These are phyloP conservation scores for Rynchops niger DNA, from an alignment of 2,113 vertebrate species.

Conservation along the genomic window DNA sequence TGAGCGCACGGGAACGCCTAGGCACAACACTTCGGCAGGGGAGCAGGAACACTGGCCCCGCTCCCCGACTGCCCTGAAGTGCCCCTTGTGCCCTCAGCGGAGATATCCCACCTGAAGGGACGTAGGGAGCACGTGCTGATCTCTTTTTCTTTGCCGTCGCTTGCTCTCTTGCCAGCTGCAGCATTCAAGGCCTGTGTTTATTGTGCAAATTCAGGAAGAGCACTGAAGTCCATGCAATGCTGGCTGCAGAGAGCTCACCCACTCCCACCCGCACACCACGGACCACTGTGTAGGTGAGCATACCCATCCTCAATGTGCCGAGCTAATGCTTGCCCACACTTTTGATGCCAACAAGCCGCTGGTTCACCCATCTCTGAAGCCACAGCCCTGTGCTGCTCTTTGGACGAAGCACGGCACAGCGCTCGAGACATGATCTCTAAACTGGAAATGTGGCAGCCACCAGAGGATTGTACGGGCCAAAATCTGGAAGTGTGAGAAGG, in stretches of 20 bases:
- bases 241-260: background rate
- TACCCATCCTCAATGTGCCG: fast-evolving
- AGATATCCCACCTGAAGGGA: background rate
- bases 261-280: fast-evolving
- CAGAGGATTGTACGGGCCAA: background rate
- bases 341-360: background rate
- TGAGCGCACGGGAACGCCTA: fast-evolving
- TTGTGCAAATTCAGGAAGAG: background rate
- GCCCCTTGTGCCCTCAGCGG: background rate
- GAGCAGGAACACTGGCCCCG: fast-evolving
- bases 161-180: background rate
- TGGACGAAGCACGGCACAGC: background rate
- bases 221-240: background rate
- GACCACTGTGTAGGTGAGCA: background rate
- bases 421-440: background rate
- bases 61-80: background rate
- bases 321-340: background rate
- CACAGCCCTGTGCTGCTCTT: background rate
- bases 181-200: background rate
- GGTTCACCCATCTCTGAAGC: background rate
- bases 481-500: background rate
- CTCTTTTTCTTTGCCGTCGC: background rate
- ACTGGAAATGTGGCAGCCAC: background rate
- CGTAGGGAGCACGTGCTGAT: fast-evolving
- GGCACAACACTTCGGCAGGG: background rate